Conservation (phyloP, 2,113 vertebrate species). For the Aphelocoma coerulescens region DNA sequence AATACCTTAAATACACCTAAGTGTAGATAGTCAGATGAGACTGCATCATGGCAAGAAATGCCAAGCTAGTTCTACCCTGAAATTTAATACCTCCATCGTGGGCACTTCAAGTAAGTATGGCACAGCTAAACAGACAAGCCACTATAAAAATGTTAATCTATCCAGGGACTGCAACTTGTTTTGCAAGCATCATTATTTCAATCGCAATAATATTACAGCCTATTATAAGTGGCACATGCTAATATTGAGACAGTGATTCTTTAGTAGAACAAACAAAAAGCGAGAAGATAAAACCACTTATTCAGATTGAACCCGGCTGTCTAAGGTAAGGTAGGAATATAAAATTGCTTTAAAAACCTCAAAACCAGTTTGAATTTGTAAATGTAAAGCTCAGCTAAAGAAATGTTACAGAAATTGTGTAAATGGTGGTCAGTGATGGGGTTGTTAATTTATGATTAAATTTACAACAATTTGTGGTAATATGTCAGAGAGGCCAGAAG, state of each 20-base stretch:
- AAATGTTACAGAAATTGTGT: neutral
- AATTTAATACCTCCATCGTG: neutral
- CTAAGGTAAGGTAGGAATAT: neutral
- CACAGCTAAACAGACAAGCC: neutral
- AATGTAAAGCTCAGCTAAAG: neutral
- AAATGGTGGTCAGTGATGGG: neutral
- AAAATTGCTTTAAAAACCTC: neutral
- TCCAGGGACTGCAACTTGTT: neutral
- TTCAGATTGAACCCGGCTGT: neutral
- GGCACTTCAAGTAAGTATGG: neutral
- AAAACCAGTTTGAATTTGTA: neutral
- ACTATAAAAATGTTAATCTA: neutral
- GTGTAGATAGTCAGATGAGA: neutral
- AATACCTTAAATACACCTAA: neutral
- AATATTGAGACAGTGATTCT: neutral
- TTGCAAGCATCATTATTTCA: neutral
- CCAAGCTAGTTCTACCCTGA: neutral
- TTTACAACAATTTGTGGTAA: neutral
- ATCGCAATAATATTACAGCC: neutral
- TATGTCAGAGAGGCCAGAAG: neutral
- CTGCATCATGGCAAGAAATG: neutral
- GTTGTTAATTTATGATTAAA: neutral
- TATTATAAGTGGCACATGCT: neutral
- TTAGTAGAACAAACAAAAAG: neutral
- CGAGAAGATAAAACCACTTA: neutral